Conservation (phyloP, 64 coral and sea anemone species). For the Dendronephthya gigantea region DNA sequence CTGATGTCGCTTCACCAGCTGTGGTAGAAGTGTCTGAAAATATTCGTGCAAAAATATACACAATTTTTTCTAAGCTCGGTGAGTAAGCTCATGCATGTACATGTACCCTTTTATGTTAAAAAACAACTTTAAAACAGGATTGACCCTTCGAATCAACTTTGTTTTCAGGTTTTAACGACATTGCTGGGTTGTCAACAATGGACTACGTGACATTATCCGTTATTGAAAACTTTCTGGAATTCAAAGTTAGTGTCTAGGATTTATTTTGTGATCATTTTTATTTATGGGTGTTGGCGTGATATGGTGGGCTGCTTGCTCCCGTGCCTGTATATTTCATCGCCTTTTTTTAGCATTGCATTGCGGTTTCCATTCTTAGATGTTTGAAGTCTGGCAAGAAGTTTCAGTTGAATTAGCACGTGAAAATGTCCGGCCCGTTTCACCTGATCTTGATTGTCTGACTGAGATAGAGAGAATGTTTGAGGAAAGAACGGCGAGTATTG, state of each 20-base stretch:
- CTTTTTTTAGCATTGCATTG: background rate
- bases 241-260: constrained; percentile 53
- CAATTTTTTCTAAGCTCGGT: constrained; percentile 96
- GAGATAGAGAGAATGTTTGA: constrained; percentile 74
- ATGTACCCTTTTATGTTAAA: too few relatives aligned
- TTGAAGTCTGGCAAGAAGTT: constrained; percentile 74
- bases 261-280: too few relatives aligned
- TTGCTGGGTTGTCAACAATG: constrained; percentile 74
- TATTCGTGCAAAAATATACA: constrained; percentile 88
- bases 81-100: background rate
- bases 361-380: constrained; percentile 34
- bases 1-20: constrained; percentile 71
- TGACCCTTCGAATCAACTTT: background rate
- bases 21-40: constrained; percentile 92
- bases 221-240: constrained; percentile 96
- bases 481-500: constrained; percentile 53
- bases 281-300: too few relatives aligned
- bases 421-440: constrained; percentile 73
- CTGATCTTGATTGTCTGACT: constrained; percentile 60
- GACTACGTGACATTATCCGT: constrained; percentile 85
- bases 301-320: too few relatives aligned
- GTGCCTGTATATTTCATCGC: too few relatives aligned
- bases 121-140: background rate
- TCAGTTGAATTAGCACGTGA: constrained; percentile 62
- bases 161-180: constrained; percentile 78